A percentile compares a stretch with the other conserved stretches of the same genome.
Evolutionary conservation across 1,140 invertebrate genomes (phyloP).

Genomic region (Nephila pilipes): DNA sequence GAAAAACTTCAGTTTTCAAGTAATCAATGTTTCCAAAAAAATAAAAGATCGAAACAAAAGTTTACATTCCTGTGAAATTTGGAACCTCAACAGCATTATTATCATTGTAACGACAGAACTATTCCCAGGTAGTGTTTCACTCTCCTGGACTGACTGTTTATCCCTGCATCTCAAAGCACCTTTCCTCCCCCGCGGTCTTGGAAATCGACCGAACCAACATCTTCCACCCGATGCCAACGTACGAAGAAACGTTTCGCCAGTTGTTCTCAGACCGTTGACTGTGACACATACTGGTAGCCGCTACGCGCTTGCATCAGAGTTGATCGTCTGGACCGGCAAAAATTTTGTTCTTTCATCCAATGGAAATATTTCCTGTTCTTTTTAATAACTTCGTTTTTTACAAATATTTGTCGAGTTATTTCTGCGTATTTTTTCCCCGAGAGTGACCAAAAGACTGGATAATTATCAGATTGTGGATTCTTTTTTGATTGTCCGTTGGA

Average conservation of each 20-base stretch:
- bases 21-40: too few species aligned
- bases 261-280: slow-evolving; percentile 34
- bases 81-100: neutral
- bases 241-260: slow-evolving; percentile 4
- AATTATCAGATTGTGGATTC: neutral
- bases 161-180: slow-evolving; percentile 24
- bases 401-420: neutral
- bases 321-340: slow-evolving; percentile 20
- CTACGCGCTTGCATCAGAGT: neutral
- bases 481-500: neutral
- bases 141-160: neutral
- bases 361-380: neutral
- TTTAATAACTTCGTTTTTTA: neutral
- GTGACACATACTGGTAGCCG: neutral
- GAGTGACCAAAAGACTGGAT: neutral
- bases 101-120: neutral
- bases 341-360: neutral
- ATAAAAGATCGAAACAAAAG: too few species aligned
- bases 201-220: slow-evolving; percentile 48
- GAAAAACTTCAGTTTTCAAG: too few species aligned
- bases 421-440: neutral
- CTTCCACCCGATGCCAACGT: slow-evolving; percentile 23
- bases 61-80: too few species aligned
- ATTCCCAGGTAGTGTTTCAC: neutral
- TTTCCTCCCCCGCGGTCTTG: slow-evolving; percentile 28